Conservation (phyloP, 2,113 vertebrate genomes). For the Ictalurus furcatus region DNA sequence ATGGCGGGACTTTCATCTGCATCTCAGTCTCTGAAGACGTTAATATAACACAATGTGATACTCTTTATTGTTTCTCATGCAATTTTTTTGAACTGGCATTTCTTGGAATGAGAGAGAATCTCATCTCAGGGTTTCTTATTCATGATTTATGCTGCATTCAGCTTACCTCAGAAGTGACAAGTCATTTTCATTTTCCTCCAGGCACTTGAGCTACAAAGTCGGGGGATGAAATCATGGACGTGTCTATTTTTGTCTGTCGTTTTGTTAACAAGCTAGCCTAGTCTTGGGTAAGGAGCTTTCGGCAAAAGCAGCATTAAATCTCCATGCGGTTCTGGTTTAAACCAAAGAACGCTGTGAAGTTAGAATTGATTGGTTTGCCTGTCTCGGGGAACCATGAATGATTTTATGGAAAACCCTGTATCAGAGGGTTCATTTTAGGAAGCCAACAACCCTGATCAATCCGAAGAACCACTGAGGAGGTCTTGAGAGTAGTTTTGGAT, state of each 20-base stretch:
- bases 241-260: too few relatives aligned
- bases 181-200: too few relatives aligned
- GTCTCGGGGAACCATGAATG: too few relatives aligned
- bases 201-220: background rate
- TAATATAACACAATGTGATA: background rate
- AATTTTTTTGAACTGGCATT: background rate
- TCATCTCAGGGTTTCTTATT: background rate
- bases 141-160: background rate
- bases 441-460: background rate
- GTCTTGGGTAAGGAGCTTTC: too few relatives aligned
- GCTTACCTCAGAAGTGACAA: background rate
- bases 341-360: too few relatives aligned
- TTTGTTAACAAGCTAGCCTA: too few relatives aligned
- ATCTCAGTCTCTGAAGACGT: background rate
- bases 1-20: background rate
- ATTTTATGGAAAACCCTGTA: background rate
- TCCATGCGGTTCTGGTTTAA: too few relatives aligned
- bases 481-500: background rate
- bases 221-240: background rate
- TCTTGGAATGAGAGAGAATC: background rate
- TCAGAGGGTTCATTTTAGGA: background rate
- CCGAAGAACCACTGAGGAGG: background rate
- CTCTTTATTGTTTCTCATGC: background rate
- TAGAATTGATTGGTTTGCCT: too few relatives aligned
- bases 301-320: too few relatives aligned